Evolutionary conservation across 1,140 invertebrate genomes (phyloP), one percentile per base, ranked within the genome.

Genomic region (Saxidomus purpurata): DNA sequence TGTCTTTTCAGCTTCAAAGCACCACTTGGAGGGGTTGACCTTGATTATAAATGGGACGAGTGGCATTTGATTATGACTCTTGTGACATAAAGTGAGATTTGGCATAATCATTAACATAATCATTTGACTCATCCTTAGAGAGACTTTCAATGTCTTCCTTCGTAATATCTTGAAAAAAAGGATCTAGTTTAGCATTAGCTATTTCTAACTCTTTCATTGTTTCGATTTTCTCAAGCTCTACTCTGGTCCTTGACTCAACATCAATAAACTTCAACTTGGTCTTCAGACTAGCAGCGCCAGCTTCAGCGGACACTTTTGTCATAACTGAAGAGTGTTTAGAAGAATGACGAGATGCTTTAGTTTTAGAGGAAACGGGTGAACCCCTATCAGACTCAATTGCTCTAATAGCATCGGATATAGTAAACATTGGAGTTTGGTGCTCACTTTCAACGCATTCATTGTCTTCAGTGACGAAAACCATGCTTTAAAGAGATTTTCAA

Each of bases 41-140:
- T 47, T 47, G 43, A 9, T 47, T 47, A 47, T 9, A 9, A 17
- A 47, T 47, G 17, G 17, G 43, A 47, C 43, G 8, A 17, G 8
- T 47, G 17, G 17, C 43, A 47, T 47, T 17, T 47, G 43, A 47
- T 47, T 47, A 17, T 9, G 43, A 47, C 8, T 47, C 43, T 17
- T 47, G 43, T 63, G 61, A 34, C 61, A 63, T 63, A 25, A 8
- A 9, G 6, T 63, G 61, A 63, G n/a, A 25, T 63, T 63, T n/a
- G 31, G n/a, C 61, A 63, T 63, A 63, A 22, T 63, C 61, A 63
- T 34, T 9, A 63, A 63, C 61, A 63, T 63, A 63, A 63, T 63
- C 31, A 6, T 63, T 63, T 34, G 31, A 25, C n/a, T 9, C 61
- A 63, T 63, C 31, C 31, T 63, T n/a, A 8, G 61, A 22, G 8